Evolutionary conservation across 2,888 invertebrate genomes (phyloP).

Genomic region (Campoplex nolae): DNA sequence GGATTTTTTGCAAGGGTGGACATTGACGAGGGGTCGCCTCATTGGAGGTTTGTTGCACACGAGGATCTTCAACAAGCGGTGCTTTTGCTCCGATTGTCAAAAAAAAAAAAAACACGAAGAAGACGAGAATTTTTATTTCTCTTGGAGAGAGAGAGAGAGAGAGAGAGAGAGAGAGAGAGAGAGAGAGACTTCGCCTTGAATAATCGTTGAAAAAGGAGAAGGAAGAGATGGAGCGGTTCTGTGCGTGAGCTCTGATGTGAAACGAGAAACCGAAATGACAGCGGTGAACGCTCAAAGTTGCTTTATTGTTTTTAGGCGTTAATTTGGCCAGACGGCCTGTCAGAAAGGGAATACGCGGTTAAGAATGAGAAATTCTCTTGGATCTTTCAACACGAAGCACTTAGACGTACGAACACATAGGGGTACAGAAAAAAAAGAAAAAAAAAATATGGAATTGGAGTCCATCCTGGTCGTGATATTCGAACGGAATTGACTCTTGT

Average conservation of each 20-base stretch:
- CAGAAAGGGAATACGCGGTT: constrained; percentile 69
- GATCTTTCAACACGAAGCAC: neutral
- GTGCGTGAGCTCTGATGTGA: neutral
- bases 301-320: constrained; percentile 59
- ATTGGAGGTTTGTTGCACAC: constrained; percentile 18
- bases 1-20: constrained; percentile 46
- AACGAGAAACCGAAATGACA: constrained; percentile 13
- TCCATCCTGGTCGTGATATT: neutral
- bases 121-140: neutral
- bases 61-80: neutral
- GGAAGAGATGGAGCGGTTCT: neutral
- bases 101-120: neutral
- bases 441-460: neutral
- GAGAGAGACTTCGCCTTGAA: constrained; percentile 3
- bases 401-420: neutral
- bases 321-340: constrained; percentile 71
- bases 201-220: neutral
- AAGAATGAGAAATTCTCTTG: constrained; percentile 63
- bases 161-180: too few relatives aligned
- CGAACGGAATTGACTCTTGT: neutral
- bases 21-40: constrained; percentile 59
- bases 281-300: constrained; percentile 28
- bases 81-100: neutral
- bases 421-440: neutral
- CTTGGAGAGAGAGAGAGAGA: too few relatives aligned